Base-by-base conservation (phyloP, 92 coral and sea anemone species). In the Actinostola sp. region DNA sequence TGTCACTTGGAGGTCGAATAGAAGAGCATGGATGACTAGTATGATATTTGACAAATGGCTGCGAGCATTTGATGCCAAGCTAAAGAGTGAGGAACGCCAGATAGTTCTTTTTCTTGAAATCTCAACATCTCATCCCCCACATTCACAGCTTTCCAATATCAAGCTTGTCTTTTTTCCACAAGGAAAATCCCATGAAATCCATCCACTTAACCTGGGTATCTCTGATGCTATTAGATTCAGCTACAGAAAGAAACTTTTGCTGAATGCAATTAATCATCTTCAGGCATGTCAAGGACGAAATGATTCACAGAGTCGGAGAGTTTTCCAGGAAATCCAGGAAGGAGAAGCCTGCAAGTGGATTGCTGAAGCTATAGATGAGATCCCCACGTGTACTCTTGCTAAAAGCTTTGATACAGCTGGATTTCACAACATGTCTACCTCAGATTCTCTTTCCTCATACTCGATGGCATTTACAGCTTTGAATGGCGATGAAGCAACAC, bases 1-100 rank as follows among this genome's bases (percentile, higher is more conserved):
- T 15, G 70, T 73, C 12, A 59, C 67, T 7, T 73, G 79, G 79
- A 59, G 79, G 20, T 8, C 70, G 27, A 73, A 73, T 26, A 73
- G 79, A 21, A 60, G 79, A 53, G 55, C 79, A 14, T 73, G 79
- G 79, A 73, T 73, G 61, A 73, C 79, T 42, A 73, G 68, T 30
- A 73, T 49, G 50, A 73, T 73, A 23, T 73, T 73, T 33, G 79
- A 60, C 12, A 61, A 73, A 23, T 73, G 79, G 79, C 23, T 73
- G 60, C 52, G 67, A 29, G 61, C 43, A n/a, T 61, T 73, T 48
- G 79, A 73, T 48, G 13, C 26, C 32, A 60, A 73, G 49, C 56
- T 73, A 1, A 60, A 66, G 21, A 31, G 52, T 19, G 33, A 60
- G 24, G 70, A 73, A 13, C 50, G 79, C 9, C 70, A 34, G 46